Percentiles rank a stretch among this genome's conserved stretches.
These are phyloP conservation scores for Palythoa grandis DNA, from an alignment of 92 coral and sea anemone genomes.

Conservation along the genomic window DNA sequence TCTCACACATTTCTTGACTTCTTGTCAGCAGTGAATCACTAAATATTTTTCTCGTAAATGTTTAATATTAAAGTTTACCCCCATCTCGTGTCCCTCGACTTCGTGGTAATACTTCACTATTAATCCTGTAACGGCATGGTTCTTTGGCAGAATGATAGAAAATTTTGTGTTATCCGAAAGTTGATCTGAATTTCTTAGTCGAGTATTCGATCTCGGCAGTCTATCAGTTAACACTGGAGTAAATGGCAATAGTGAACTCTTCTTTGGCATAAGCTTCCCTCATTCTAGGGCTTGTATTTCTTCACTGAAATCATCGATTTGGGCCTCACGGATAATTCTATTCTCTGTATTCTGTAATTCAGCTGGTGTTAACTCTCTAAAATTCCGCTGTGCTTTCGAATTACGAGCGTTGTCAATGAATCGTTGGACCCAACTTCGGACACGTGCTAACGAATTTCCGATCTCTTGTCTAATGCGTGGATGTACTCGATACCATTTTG, in stretches of 20 bases:
- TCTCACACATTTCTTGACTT: constrained; percentile 42
- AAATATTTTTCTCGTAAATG: constrained; percentile 54
- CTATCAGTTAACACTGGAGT: neutral
- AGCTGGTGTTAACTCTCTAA: constrained; percentile 58
- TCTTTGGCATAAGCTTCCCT: constrained; percentile 37
- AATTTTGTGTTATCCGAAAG: constrained; percentile 27
- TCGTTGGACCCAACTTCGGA: neutral
- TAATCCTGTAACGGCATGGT: constrained; percentile 22
- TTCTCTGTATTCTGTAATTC: constrained; percentile 63
- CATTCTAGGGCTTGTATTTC: constrained; percentile 56
- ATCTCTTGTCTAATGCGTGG: neutral
- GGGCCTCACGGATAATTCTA: constrained; percentile 52
- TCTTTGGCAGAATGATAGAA: constrained; percentile 50
- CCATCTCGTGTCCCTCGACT: constrained; percentile 58
- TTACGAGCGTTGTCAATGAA: constrained; percentile 55
- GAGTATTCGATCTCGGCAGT: constrained; percentile 46
- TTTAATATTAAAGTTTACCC: constrained; percentile 59
- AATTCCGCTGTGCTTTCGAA: constrained; percentile 30
- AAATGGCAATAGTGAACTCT: constrained; percentile 34
- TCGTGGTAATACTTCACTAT: constrained; percentile 42
- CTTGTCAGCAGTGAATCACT: constrained; percentile 34
- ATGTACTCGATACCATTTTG: no score
- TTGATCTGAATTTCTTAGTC: constrained; percentile 39
- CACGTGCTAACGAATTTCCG: neutral
- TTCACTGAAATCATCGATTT: constrained; percentile 46